These are phyloP conservation scores for Semotilus atromaculatus DNA, from an alignment of 2,797 vertebrate species.

Conservation along the genomic window DNA sequence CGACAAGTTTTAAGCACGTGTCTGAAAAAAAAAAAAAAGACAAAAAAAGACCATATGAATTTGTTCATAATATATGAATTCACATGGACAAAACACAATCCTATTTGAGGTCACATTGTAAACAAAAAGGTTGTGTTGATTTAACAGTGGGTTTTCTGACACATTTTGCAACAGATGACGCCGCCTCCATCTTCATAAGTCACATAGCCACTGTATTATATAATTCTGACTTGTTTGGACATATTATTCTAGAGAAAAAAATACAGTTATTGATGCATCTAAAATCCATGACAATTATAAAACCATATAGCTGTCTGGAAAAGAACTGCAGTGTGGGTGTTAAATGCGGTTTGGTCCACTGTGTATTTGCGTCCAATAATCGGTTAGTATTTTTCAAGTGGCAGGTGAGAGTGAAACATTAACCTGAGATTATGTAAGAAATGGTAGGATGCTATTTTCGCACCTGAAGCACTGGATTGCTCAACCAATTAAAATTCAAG, in stretches of 20 bases:
- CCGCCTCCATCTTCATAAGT: conserved; percentile 40
- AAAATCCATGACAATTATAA: background rate
- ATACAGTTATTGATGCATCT: conserved; percentile 14
- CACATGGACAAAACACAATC: conserved; percentile 23
- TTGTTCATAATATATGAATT: conserved; percentile 46
- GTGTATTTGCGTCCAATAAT: conserved; percentile 34
- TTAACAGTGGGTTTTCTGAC: conserved; percentile 36
- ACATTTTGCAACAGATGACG: conserved; percentile 45
- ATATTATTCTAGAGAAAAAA: background rate
- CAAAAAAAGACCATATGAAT: conserved; percentile 64
- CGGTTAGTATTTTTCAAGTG: conserved; percentile 41
- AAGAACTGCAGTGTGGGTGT: conserved; percentile 34
- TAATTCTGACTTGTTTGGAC: conserved; percentile 18
- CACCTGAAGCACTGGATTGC: conserved; percentile 32
- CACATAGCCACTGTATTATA: conserved; percentile 33
- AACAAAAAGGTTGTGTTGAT: conserved; percentile 39
- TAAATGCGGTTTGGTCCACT: conserved; percentile 15
- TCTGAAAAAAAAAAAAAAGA: conserved; percentile 76
- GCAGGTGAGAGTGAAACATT: conserved; percentile 33
- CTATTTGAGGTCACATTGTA: conserved; percentile 31
- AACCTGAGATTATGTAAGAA: conserved; percentile 52
- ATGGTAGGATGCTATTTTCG: conserved; percentile 34
- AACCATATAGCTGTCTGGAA: conserved; percentile 31
- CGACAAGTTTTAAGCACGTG: conserved; percentile 80
- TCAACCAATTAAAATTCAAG: conserved; percentile 41